Evolutionary conservation across 1,140 invertebrate genomes (phyloP).

Genomic region (Drosophila pallidifrons): DNA sequence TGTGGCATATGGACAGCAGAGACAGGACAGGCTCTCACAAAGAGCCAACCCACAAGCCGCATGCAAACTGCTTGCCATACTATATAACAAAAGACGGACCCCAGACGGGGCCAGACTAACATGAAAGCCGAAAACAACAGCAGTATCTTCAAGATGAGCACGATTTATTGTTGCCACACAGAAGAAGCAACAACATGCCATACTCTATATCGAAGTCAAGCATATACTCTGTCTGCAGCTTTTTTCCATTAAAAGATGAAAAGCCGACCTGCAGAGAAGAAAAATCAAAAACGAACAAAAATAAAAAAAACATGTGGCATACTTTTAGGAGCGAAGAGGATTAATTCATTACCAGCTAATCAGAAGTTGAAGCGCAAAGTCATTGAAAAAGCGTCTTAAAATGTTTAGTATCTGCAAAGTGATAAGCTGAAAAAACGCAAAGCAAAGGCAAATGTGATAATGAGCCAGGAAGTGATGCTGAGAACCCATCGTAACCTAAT

Average conservation of each 20-base stretch:
- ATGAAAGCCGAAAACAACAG: constrained; percentile 2
- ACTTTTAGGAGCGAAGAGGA: not conserved
- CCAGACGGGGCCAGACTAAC: constrained; percentile 9
- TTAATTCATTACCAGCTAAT: constrained; percentile 31
- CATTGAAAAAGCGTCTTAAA: not conserved
- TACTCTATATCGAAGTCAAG: constrained; percentile 45
- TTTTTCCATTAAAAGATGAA: constrained; percentile 41
- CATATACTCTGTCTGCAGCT: constrained; percentile 18
- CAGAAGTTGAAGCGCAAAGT: constrained; percentile 8
- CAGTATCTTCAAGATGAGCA: constrained; percentile 21
- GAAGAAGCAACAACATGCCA: constrained; percentile 18
- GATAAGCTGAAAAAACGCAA: not conserved
- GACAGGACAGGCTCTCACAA: constrained; percentile 18
- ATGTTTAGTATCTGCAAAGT: not conserved
- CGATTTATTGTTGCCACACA: constrained; percentile 43
- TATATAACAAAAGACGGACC: constrained; percentile 25
- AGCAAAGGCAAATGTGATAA: not conserved
- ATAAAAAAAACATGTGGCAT: constrained; percentile 3
- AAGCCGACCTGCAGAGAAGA: constrained; percentile 27
- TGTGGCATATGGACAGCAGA: constrained; percentile 52
- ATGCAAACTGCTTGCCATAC: constrained; percentile 6
- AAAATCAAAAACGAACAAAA: constrained; percentile 8
- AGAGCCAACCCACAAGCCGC: constrained; percentile 24
- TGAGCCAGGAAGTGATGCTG: not conserved
- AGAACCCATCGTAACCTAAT: not conserved